Conservation (phyloP, 2,797 vertebrate genomes). For the Sitta carolinensis region DNA sequence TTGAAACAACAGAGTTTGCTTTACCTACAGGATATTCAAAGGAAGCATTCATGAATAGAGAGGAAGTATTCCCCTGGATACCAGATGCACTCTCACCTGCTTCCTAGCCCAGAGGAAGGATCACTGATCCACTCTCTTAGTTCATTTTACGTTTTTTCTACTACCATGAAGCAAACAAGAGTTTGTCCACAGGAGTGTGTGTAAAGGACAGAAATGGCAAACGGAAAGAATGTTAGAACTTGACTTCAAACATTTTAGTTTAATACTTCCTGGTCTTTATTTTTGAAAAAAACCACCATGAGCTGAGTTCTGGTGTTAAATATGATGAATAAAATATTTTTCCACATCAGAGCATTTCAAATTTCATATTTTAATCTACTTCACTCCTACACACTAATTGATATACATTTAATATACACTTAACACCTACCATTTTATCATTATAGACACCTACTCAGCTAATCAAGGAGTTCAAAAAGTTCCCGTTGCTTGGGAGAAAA, state of each 20-base stretch:
- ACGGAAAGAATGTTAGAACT: not conserved
- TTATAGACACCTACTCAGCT: not conserved
- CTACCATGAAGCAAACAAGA: not conserved
- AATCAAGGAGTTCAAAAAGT: not conserved
- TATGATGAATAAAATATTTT: not conserved
- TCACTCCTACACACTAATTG: not conserved
- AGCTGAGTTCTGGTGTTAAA: not conserved
- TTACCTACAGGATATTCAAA: accelerated
- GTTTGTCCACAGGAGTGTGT: not conserved
- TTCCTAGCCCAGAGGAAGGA: not conserved
- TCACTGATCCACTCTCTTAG: not conserved
- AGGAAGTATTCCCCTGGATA: not conserved
- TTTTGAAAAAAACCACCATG: not conserved
- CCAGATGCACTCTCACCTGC: not conserved
- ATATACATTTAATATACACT: not conserved
- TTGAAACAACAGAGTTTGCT: not conserved
- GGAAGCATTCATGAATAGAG: not conserved
- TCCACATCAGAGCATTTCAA: not conserved
- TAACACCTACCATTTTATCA: not conserved
- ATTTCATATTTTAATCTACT: not conserved
- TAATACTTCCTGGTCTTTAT: not conserved
- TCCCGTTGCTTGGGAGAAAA: not conserved
- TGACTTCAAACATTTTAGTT: not conserved
- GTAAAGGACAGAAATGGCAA: not conserved
- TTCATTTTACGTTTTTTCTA: not conserved